Percentiles rank a stretch among this genome's conserved stretches.
Conservation (phyloP, 37 sponge, comb jelly and placozoan genomes). For the Cladorhizidae sp. region DNA sequence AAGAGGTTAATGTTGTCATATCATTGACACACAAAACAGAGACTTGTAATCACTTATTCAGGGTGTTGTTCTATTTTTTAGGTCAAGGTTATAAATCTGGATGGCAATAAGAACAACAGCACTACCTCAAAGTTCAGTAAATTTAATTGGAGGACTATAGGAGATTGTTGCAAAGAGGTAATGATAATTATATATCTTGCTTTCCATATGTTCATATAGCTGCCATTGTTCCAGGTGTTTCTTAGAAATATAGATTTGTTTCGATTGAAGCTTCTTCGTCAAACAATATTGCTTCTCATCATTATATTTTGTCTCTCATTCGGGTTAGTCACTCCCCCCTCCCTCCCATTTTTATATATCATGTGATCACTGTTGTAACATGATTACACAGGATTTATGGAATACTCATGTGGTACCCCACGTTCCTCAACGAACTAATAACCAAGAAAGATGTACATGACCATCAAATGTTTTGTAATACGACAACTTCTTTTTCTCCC, state of each 20-base stretch:
- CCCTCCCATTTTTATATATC: too few species aligned
- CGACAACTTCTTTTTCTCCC: not conserved
- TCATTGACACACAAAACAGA: too few species aligned
- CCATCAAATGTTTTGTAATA: conserved; percentile 16
- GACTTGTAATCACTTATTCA: not conserved
- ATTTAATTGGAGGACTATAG: too few species aligned
- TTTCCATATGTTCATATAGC: too few species aligned
- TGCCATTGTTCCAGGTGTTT: conserved; percentile 18
- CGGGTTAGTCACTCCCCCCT: conserved; percentile 46
- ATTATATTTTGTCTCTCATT: conserved; percentile 60
- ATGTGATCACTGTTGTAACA: not conserved
- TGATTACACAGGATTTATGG: conserved; percentile 54
- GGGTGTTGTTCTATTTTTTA: not conserved
- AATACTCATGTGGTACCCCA: conserved; percentile 67
- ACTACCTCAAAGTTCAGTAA: too few species aligned
- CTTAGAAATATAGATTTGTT: conserved; percentile 28
- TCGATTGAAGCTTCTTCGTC: conserved; percentile 10
- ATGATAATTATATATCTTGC: not conserved
- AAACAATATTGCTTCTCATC: conserved; percentile 36
- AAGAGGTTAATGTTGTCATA: not conserved
- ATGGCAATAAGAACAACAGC: not conserved
- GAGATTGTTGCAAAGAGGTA: too few species aligned
- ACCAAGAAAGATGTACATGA: not conserved
- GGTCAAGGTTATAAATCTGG: not conserved
- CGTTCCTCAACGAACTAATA: conserved; percentile 54